phyloP scores from a whole-genome alignment of 53 echinoderm and acorn worm genomes.

The Echinometra lucunter region DNA sequence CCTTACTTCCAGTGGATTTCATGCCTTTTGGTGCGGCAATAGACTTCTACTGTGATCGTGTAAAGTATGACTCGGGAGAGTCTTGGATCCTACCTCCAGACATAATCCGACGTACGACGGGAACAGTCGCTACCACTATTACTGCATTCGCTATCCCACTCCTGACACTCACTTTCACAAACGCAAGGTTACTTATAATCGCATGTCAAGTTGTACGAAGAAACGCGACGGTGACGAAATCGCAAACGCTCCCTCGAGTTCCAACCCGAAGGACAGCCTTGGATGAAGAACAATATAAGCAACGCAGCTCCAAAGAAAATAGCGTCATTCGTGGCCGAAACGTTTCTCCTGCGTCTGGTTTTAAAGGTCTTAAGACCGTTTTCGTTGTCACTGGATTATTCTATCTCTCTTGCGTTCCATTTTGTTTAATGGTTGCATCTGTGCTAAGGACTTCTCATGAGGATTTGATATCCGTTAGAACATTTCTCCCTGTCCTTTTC shows the following conservation, averaged over 20 bases:
- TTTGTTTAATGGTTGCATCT: not conserved
- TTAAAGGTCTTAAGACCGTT: conserved; percentile 48
- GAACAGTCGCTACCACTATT: not conserved
- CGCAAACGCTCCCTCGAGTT: not conserved
- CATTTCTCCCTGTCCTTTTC: not conserved
- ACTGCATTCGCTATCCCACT: conserved; percentile 32
- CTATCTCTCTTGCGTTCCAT: conserved; percentile 25
- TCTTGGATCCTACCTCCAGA: not conserved
- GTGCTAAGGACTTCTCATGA: not conserved
- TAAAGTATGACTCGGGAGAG: not conserved
- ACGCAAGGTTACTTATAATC: not conserved
- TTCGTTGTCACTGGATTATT: conserved; percentile 30
- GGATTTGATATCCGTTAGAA: not conserved
- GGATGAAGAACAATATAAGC: not conserved
- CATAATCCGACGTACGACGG: not conserved
- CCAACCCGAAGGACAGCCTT: not conserved
- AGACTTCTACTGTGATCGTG: not conserved
- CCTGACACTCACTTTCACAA: conserved; percentile 10
- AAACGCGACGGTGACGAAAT: not conserved
- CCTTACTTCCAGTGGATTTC: not conserved
- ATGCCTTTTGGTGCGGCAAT: not conserved
- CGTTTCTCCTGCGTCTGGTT: not conserved
- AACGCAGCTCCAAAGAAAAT: not conserved
- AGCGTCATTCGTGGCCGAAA: not conserved
- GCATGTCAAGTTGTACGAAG: conserved; percentile 11